These are phyloP conservation scores for Cyanoliseus patagonus DNA, from an alignment of 2,113 vertebrate species.

Conservation along the genomic window DNA sequence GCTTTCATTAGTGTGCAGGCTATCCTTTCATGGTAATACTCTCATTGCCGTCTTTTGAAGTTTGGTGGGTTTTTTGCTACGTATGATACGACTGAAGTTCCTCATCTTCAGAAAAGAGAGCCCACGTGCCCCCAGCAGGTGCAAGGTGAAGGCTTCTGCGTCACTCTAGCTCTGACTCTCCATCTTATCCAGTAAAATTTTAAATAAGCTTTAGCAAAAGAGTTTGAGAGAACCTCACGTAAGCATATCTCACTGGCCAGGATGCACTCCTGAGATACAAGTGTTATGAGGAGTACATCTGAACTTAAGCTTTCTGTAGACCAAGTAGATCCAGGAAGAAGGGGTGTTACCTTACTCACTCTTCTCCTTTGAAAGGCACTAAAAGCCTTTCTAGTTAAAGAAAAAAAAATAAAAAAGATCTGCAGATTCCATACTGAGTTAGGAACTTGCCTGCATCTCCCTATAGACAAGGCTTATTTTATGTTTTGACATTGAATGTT, in stretches of 20 bases:
- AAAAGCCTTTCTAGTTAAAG: background rate
- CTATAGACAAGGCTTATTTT: background rate
- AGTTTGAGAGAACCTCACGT: background rate
- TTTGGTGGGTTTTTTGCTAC: background rate
- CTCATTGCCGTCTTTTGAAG: background rate
- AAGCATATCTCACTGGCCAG: background rate
- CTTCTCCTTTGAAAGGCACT: background rate
- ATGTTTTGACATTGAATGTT: background rate
- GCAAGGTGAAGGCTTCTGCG: background rate
- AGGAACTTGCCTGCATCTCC: background rate
- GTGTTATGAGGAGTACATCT: background rate
- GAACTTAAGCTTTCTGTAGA: background rate
- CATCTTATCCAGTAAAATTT: background rate
- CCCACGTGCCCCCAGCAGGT: background rate
- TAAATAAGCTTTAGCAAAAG: background rate
- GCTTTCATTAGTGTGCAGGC: background rate
- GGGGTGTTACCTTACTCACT: background rate
- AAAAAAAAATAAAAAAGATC: background rate
- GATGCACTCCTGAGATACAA: background rate
- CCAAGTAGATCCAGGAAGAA: background rate
- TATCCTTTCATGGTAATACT: background rate
- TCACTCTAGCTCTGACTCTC: background rate
- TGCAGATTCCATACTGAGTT: background rate
- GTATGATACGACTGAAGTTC: background rate
- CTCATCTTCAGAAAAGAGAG: background rate